Evolutionary conservation across 2,888 invertebrate species (phyloP).

Genomic region (Cistogaster globosa): DNA sequence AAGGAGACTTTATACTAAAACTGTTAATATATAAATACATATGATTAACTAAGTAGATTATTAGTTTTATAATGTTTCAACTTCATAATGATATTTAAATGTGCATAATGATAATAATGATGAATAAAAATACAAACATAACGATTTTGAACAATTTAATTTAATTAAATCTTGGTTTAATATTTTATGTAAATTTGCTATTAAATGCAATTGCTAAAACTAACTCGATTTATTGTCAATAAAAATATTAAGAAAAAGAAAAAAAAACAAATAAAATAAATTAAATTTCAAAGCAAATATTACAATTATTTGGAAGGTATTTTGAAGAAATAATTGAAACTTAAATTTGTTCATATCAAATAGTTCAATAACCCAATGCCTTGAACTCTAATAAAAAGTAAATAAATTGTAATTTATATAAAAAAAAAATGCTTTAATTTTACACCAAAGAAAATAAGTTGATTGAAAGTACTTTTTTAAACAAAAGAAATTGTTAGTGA

Average conservation of each 20-base stretch:
- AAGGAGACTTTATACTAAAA: constrained; percentile 8
- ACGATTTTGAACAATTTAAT: constrained; percentile 39
- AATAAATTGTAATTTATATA: constrained; percentile 38
- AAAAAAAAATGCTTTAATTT: not conserved
- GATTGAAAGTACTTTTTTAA: not conserved
- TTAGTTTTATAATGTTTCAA: no score
- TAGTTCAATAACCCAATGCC: constrained; percentile 64
- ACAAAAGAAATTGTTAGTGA: no score
- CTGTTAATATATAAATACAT: no score
- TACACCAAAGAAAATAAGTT: constrained; percentile 15
- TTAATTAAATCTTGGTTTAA: constrained; percentile 52
- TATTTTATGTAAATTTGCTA: constrained; percentile 44
- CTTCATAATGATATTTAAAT: not conserved
- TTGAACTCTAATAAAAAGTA: constrained; percentile 58
- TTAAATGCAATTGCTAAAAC: constrained; percentile 20
- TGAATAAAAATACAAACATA: constrained; percentile 2
- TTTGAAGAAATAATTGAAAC: constrained; percentile 38
- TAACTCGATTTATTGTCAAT: constrained; percentile 44
- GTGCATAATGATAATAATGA: constrained; percentile 14
- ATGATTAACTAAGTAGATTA: no score
- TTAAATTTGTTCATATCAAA: constrained; percentile 42
- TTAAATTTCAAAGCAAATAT: constrained; percentile 9
- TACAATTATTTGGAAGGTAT: constrained; percentile 47
- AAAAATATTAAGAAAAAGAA: no score
- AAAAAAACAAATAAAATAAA: not conserved